A percentile compares a stretch with the other conserved stretches of the same genome.
Conservation (phyloP, 1,140 invertebrate genomes). For the Forficula auricularia region DNA sequence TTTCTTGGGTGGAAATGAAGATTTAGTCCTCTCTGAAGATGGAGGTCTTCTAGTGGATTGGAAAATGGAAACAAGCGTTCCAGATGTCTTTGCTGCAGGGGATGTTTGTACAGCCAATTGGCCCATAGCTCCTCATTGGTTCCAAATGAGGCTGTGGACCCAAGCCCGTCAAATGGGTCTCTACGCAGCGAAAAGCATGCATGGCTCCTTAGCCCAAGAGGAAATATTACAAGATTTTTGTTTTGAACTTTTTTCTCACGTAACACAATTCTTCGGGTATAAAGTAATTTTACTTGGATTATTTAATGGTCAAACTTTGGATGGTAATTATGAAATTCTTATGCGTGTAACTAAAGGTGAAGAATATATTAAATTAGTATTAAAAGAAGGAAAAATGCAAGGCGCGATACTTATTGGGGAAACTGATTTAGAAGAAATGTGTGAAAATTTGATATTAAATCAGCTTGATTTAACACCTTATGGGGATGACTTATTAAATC, state of each 20-base stretch:
- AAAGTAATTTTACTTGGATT: slow-evolving; percentile 87
- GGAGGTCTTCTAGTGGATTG: slow-evolving; percentile 67
- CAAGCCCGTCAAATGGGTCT: slow-evolving; percentile 94
- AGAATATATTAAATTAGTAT: slow-evolving; percentile 83
- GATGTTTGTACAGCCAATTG: slow-evolving; percentile 76
- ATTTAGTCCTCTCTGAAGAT: slow-evolving; percentile 44
- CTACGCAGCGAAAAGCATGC: slow-evolving; percentile 85
- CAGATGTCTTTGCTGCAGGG: slow-evolving; percentile 81
- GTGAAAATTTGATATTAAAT: slow-evolving; percentile 94
- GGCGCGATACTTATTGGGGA: slow-evolving; percentile 93
- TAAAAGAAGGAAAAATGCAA: slow-evolving; percentile 69
- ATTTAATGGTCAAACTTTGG: slow-evolving; percentile 82
- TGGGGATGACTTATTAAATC: slow-evolving; percentile 86
- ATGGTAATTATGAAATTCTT: slow-evolving; percentile 69
- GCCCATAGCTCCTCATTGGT: slow-evolving; percentile 68
- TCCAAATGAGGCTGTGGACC: slow-evolving; percentile 94
- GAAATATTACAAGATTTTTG: slow-evolving; percentile 72
- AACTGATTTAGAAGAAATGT: slow-evolving; percentile 93
- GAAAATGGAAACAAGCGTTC: slow-evolving; percentile 61
- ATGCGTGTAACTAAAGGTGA: slow-evolving; percentile 62
- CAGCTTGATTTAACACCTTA: slow-evolving; percentile 74
- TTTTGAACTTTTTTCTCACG: slow-evolving; percentile 94
- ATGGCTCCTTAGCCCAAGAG: slow-evolving; percentile 39
- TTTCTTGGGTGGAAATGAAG: slow-evolving; percentile 26
- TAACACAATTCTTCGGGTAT: slow-evolving; percentile 86